Evolutionary conservation across 2,797 vertebrate genomes (phyloP).

Genomic region (Enteromius radiatus): DNA sequence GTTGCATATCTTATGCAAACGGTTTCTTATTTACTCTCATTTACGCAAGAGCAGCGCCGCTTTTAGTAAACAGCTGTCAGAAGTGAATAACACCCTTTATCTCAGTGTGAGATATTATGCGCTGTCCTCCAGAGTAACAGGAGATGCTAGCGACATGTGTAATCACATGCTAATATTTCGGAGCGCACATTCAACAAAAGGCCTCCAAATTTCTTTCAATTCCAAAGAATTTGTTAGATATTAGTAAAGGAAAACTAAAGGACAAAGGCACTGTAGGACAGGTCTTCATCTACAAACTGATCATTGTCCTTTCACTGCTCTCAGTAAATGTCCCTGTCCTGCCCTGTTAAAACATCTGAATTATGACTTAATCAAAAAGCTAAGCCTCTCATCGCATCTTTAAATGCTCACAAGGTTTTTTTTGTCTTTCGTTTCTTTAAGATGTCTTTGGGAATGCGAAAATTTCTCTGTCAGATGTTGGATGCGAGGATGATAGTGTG

Average conservation of each 20-base stretch:
- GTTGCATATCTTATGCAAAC: slow-evolving; percentile 24
- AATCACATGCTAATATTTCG: slow-evolving; percentile 42
- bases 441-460: slow-evolving; percentile 41
- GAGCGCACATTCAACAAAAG: slow-evolving; percentile 5
- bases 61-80: slow-evolving; percentile 52
- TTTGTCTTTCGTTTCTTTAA: slow-evolving; percentile 48
- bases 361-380: slow-evolving; percentile 72
- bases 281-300: slow-evolving; percentile 60
- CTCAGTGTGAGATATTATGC: slow-evolving; percentile 23
- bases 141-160: slow-evolving; percentile 21
- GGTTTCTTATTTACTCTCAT: slow-evolving; percentile 45
- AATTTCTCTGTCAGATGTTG: neutral
- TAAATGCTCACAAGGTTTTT: slow-evolving; percentile 63
- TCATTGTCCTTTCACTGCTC: slow-evolving; percentile 69
- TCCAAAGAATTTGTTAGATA: slow-evolving; percentile 1
- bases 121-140: slow-evolving; percentile 21
- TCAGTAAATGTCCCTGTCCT: slow-evolving; percentile 72
- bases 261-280: slow-evolving; percentile 31
- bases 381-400: slow-evolving; percentile 63
- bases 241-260: slow-evolving; percentile 13
- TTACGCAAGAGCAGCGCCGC: slow-evolving; percentile 40
- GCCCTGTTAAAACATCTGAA: slow-evolving; percentile 71
- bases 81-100: slow-evolving; percentile 38
- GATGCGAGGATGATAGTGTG: neutral
- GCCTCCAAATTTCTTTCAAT: slow-evolving; percentile 12